Conservation (phyloP, 2,113 vertebrate species). For the Ochotona princeps region DNA sequence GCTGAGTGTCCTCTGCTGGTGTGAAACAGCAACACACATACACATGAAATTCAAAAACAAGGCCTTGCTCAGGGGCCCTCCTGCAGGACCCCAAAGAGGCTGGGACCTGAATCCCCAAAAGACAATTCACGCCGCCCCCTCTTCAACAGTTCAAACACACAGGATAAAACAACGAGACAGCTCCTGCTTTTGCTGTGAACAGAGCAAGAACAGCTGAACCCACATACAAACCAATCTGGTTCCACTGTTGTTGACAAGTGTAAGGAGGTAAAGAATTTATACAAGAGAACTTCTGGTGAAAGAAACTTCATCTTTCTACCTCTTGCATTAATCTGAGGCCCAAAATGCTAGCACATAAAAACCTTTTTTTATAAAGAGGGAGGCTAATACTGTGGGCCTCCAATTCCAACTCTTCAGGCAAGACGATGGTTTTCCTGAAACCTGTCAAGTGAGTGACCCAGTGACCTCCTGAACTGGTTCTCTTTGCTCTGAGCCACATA, state of each 20-base stretch:
- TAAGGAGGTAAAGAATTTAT: constrained; percentile 39
- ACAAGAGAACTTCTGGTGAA: constrained; percentile 26
- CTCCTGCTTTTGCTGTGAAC: not conserved
- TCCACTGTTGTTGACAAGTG: not conserved
- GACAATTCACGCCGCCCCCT: not conserved
- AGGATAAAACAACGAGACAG: not conserved
- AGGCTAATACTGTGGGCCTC: constrained; percentile 49
- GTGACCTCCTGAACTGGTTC: constrained; percentile 57
- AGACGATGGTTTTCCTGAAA: constrained; percentile 62
- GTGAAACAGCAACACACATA: not conserved
- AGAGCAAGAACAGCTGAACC: constrained; percentile 20
- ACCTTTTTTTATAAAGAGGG: constrained; percentile 42
- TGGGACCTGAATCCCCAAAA: not conserved
- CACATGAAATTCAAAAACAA: not conserved
- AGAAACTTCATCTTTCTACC: constrained; percentile 30
- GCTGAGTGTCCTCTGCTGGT: constrained; percentile 32
- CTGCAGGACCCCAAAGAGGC: not conserved
- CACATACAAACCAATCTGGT: constrained; percentile 2
- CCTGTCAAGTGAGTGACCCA: constrained; percentile 48
- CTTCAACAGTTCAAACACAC: not conserved
- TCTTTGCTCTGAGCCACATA: constrained; percentile 45
- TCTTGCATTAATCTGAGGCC: constrained; percentile 40
- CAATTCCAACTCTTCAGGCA: constrained; percentile 59
- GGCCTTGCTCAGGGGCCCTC: not conserved
- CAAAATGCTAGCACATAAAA: not conserved